Base-by-base conservation (phyloP, 2,113 vertebrate species). In the Cricetomys ansorgei region DNA sequence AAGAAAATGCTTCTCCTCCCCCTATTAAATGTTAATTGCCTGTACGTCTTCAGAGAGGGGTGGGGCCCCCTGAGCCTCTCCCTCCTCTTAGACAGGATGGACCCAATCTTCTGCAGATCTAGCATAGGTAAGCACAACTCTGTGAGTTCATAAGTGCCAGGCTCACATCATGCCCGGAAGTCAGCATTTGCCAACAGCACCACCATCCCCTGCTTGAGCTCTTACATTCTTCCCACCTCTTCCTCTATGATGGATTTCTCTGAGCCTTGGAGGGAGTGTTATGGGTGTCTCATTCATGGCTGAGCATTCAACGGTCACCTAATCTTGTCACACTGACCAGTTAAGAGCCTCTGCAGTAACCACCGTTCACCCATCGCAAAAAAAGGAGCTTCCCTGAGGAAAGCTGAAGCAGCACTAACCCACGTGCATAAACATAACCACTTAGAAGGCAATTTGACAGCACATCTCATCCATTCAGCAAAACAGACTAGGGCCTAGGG, bases 381-480 rank as follows among this genome's bases (percentile, higher is more conserved):
- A 59, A 59, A 31, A 16, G n/a, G 29, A 21, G 27, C 59, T 43
- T 85, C 59, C 48, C 27, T 65, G 81, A 19, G 19, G 57, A 64
- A 45, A 31, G 29, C 81, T 45, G 59, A 64, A 64, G 27, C 7
- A 3, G 40, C 40, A 34, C 59, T 31, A 19, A 34, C 40, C 81
- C 34, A 17, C 3, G 27, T 4, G n/a, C 25, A 43, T 15, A 64
- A 45, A 62, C 3, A 23, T 15, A 84, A 6, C 16, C 17, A 31
- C 12, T 16, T 16, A 15, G 37, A 85, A 65, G 59, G 81, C 59
- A 45, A 31, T 65, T 34, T 45, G 81, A 45, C 40, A 27, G 27
- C 29, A 64, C 16, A 9, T 34, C 27, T 45, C 1, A 16, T 45
- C 40, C 59, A 16, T 45, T 21, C 27, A 1, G 16, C 0, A 4